phyloP scores from a whole-genome alignment of 2,797 vertebrate genomes.

The Sus cebifrons region DNA sequence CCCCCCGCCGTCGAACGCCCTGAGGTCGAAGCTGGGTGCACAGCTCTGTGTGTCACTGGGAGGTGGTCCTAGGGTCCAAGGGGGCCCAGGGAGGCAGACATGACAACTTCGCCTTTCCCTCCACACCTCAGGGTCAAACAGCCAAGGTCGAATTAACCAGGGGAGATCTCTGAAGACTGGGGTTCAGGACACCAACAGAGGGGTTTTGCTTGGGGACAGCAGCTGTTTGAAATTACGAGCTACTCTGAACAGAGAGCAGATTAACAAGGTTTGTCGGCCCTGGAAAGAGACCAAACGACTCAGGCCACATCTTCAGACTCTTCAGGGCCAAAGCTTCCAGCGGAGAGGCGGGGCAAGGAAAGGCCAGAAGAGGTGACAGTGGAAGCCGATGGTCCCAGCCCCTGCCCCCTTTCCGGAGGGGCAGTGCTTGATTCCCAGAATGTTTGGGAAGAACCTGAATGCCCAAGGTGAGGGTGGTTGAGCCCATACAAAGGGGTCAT shows the following conservation, averaged over 20 bases:
- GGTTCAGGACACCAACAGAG: background rate
- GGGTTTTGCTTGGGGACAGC: background rate
- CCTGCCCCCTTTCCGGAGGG: background rate
- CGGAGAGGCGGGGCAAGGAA: background rate
- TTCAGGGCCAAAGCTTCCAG: background rate
- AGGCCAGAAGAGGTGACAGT: background rate
- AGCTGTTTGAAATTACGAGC: conserved; percentile 61
- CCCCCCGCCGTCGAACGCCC: background rate
- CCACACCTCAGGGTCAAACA: fast-evolving
- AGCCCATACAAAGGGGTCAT: background rate
- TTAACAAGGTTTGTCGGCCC: background rate
- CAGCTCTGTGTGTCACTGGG: fast-evolving
- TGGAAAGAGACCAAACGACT: conserved; percentile 28
- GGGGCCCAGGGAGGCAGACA: fast-evolving
- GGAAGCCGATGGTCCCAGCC: no score
- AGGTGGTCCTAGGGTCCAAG: background rate
- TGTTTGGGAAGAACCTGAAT: fast-evolving
- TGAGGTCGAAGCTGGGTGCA: background rate
- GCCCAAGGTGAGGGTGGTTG: fast-evolving
- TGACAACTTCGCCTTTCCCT: background rate
- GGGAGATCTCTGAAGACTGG: background rate
- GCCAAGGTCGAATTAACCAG: background rate
- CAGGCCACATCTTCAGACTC: background rate
- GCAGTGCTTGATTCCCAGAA: background rate
- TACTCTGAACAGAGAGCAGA: background rate